These are phyloP conservation scores for Cheilosia impressa DNA, from an alignment of 2,888 invertebrate genomes.

Conservation along the genomic window DNA sequence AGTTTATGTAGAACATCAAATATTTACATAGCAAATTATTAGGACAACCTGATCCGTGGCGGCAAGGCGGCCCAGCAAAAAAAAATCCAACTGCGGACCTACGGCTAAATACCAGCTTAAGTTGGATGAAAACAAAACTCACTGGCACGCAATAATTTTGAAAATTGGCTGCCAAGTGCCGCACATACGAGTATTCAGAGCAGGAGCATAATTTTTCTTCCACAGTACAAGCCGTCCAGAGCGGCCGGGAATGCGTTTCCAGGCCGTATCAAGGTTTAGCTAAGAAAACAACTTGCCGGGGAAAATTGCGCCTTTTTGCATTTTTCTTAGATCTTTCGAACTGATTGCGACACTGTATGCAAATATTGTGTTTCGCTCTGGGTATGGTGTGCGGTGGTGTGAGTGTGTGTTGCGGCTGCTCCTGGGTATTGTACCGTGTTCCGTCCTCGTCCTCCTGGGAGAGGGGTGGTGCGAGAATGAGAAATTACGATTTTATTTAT, in stretches of 20 bases:
- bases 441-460: slow-evolving; percentile 13
- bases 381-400: background rate
- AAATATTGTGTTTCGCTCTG: slow-evolving; percentile 65
- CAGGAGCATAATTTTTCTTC: slow-evolving; percentile 1
- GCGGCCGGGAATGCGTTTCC: slow-evolving; percentile 54
- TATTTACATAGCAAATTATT: slow-evolving; percentile 75
- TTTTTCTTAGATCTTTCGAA: slow-evolving; percentile 66
- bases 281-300: slow-evolving; percentile 68
- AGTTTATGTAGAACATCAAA: slow-evolving; percentile 75
- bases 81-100: slow-evolving; percentile 17
- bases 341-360: slow-evolving; percentile 69
- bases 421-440: slow-evolving; percentile 1
- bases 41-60: slow-evolving; percentile 66
- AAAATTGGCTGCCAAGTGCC: slow-evolving; percentile 63
- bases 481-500: slow-evolving; percentile 74
- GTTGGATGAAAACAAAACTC: slow-evolving; percentile 25
- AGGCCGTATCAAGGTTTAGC: slow-evolving; percentile 66
- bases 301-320: slow-evolving; percentile 64
- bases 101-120: slow-evolving; percentile 37
- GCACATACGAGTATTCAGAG: slow-evolving; percentile 7
- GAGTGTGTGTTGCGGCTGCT: background rate
- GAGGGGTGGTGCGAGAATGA: slow-evolving; percentile 64
- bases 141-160: slow-evolving; percentile 68
- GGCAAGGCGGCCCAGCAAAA: slow-evolving; percentile 9
- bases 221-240: background rate